Percentiles rank a stretch among this genome's conserved stretches.
phyloP scores from a whole-genome alignment of 2,888 invertebrate species.

The Macroteleia sp. region DNA sequence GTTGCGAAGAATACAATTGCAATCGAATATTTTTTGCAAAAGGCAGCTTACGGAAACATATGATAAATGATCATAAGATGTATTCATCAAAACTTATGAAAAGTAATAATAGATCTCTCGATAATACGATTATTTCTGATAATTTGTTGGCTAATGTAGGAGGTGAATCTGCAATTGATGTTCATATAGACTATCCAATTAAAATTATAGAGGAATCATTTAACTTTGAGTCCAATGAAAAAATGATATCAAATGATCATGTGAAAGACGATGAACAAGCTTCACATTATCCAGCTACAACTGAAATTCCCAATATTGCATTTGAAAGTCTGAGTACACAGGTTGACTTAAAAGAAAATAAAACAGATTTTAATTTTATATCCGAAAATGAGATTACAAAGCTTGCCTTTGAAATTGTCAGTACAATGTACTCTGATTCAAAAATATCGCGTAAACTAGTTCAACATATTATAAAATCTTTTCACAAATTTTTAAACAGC shows the following conservation, averaged over 20 bases:
- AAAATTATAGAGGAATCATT: no score
- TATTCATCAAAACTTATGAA: neutral
- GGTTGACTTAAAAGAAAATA: neutral
- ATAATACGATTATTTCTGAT: neutral
- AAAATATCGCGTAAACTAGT: slow-evolving; percentile 3
- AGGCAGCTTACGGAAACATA: slow-evolving; percentile 6
- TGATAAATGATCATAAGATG: slow-evolving; percentile 2
- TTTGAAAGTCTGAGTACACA: no score
- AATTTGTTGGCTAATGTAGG: neutral
- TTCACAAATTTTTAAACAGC: slow-evolving; percentile 19
- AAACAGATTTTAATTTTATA: neutral
- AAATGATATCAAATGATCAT: no score
- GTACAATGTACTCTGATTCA: slow-evolving; percentile 10
- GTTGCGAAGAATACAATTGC: slow-evolving; percentile 4
- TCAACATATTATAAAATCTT: slow-evolving; percentile 2
- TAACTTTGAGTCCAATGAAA: no score
- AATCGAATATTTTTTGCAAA: slow-evolving; percentile 7
- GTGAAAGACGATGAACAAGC: no score
- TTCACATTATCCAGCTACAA: no score
- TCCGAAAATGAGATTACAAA: neutral
- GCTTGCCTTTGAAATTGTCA: neutral
- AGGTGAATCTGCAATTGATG: no score
- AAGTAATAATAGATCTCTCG: neutral
- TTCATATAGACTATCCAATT: no score
- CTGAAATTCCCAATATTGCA: no score